A percentile compares a stretch with the other conserved stretches of the same genome.
phyloP scores from a whole-genome alignment of 2,797 vertebrate genomes.

The Hyperoplus immaculatus region DNA sequence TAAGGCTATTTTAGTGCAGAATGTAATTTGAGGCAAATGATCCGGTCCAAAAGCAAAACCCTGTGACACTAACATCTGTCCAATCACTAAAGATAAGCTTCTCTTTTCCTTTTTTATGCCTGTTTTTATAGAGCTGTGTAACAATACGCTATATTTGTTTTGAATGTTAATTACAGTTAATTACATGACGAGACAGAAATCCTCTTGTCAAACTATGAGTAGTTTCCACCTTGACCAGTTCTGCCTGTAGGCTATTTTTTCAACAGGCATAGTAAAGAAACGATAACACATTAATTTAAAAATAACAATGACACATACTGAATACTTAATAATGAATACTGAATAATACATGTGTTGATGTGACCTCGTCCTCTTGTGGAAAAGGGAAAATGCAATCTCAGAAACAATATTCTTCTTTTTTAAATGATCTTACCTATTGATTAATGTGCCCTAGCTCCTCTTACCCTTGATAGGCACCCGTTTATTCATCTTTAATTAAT shows the following conservation, averaged over 20 bases:
- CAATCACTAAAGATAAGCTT: too few species aligned
- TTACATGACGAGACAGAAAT: background rate
- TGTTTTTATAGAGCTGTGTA: background rate
- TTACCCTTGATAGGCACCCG: background rate
- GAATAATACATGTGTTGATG: background rate
- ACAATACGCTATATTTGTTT: background rate
- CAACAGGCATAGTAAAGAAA: background rate
- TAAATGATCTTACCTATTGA: background rate
- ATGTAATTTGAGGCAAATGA: background rate
- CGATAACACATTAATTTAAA: background rate
- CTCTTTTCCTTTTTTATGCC: background rate
- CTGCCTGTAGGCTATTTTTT: background rate
- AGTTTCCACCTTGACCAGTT: background rate
- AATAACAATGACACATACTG: background rate
- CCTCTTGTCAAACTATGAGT: background rate
- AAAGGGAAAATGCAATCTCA: background rate
- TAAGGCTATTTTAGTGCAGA: background rate
- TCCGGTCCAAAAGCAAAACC: background rate
- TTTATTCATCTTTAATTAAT: constrained; percentile 21
- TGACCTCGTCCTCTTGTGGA: background rate
- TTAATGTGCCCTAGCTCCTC: background rate
- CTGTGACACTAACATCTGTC: background rate
- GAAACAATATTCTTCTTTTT: background rate
- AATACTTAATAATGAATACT: background rate
- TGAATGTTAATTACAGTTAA: background rate